Conservation (phyloP, 2,797 vertebrate species). For the Choloepus didactylus region DNA sequence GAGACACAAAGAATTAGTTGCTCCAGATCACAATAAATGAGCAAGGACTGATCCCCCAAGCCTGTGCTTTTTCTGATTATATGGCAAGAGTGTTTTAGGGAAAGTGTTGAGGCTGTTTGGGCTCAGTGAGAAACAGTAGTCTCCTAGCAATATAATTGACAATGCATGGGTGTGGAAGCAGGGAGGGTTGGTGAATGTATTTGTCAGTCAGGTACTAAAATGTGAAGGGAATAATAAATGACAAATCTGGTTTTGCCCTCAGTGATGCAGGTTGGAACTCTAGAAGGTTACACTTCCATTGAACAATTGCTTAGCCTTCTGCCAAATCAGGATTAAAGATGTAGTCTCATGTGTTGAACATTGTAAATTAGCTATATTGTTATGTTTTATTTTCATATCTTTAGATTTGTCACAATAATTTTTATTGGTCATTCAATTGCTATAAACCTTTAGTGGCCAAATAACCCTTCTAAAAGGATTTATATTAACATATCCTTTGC, state of each 20-base stretch:
- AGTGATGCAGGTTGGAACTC: not conserved
- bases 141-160: not conserved
- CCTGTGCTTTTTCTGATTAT: not conserved
- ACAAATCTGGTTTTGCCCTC: not conserved
- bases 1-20: not conserved
- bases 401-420: not conserved
- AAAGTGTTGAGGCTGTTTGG: not conserved
- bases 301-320: not conserved
- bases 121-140: not conserved
- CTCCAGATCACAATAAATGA: not conserved
- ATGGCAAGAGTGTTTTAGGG: not conserved
- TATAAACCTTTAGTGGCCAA: not conserved
- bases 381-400: slow-evolving; percentile 40
- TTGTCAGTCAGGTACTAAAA: not conserved
- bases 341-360: not conserved
- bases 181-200: not conserved
- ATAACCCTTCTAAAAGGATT: not conserved
- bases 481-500: slow-evolving; percentile 18
- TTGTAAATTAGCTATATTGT: not conserved
- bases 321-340: not conserved
- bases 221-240: not conserved
- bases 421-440: slow-evolving; percentile 40
- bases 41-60: not conserved
- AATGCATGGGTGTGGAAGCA: not conserved
- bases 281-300: not conserved